phyloP scores from a whole-genome alignment of 2,888 invertebrate genomes.

The Hyposoter dolosus region DNA sequence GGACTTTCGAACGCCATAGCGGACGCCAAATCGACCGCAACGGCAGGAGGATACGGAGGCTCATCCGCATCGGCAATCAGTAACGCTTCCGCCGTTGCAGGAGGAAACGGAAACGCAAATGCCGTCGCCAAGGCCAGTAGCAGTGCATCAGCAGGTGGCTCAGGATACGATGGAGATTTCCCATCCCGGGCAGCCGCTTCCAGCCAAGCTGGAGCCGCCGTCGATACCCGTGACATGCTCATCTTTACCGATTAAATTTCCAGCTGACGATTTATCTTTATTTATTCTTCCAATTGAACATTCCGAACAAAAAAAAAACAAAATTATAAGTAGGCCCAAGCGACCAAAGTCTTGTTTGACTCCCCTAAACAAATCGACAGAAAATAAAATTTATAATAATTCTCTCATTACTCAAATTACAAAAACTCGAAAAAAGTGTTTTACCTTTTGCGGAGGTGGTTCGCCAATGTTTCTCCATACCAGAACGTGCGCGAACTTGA shows the following conservation, averaged over 20 bases:
- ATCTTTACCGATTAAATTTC: conserved; percentile 72
- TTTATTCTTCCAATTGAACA: conserved; percentile 24
- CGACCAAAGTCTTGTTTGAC: not conserved
- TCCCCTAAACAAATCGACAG: not conserved
- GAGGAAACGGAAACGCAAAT: conserved; percentile 59
- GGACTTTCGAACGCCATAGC: conserved; percentile 71
- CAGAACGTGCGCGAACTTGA: conserved; percentile 31
- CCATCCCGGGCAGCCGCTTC: conserved; percentile 74
- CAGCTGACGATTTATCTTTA: not conserved
- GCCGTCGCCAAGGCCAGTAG: conserved; percentile 72
- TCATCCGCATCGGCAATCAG: conserved; percentile 69
- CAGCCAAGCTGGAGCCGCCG: conserved; percentile 72
- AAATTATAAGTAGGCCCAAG: not conserved
- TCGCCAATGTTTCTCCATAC: conserved; percentile 51
- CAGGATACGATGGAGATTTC: conserved; percentile 55
- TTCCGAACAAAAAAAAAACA: not conserved
- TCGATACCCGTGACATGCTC: conserved; percentile 74
- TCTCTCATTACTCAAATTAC: not conserved
- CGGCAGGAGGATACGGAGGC: conserved; percentile 62
- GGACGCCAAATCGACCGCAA: conserved; percentile 69
- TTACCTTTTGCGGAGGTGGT: conserved; percentile 37
- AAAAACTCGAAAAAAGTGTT: not conserved
- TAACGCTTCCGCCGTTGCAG: conserved; percentile 70
- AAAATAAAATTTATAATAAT: not conserved
- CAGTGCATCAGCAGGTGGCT: conserved; percentile 63